Conservation (phyloP, 1,140 invertebrate genomes). For the Orius insidiosus region DNA sequence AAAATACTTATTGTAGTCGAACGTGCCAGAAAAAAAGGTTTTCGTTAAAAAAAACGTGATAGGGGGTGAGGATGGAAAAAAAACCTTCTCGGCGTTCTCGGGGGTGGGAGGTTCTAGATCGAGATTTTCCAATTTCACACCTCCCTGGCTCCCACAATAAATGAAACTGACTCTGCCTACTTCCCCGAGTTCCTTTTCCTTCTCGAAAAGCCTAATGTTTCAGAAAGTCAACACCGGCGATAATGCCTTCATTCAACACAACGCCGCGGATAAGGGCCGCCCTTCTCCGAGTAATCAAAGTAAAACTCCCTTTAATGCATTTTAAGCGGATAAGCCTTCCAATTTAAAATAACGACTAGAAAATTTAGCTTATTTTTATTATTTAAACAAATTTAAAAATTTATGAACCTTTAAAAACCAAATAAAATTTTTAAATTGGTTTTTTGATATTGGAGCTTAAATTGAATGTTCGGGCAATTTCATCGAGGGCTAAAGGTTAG, state of each 20-base stretch:
- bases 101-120: constrained; percentile 1
- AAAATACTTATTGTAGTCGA: no score
- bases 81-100: constrained; percentile 3
- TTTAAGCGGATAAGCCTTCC: no score
- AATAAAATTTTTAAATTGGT: no score
- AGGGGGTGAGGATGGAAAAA: constrained; percentile 4
- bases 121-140: constrained; percentile 16
- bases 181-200: not conserved
- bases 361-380: no score
- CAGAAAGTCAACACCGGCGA: constrained; percentile 15
- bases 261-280: not conserved
- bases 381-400: no score
- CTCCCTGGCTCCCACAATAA: constrained; percentile 12
- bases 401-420: no score
- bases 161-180: constrained; percentile 11
- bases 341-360: no score
- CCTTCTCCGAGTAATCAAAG: no score
- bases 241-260: constrained; percentile 13
- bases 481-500: no score
- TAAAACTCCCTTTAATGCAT: no score
- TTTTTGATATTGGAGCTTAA: no score
- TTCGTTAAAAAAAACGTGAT: not conserved
- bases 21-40: not conserved
- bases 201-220: constrained; percentile 10
- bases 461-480: no score